These are phyloP conservation scores for Neopelma chrysocephalum DNA, from an alignment of 2,797 vertebrate genomes.

Conservation along the genomic window DNA sequence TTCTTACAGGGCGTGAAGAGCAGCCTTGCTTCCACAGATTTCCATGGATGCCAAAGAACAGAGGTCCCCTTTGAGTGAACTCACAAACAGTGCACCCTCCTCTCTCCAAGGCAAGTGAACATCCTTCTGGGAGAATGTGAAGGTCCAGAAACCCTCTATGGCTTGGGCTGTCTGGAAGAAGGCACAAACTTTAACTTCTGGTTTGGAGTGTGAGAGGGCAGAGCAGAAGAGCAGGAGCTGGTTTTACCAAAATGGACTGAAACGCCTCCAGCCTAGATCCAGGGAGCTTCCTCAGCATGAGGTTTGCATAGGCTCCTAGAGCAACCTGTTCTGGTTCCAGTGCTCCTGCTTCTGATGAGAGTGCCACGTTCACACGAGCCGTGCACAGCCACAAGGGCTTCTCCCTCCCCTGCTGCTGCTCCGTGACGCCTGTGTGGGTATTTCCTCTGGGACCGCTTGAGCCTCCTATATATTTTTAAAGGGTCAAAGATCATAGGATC, in stretches of 20 bases:
- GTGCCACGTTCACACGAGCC: not conserved
- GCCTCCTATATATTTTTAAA: not conserved
- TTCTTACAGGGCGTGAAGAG: not conserved
- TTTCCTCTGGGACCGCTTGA: not conserved
- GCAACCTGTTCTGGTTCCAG: constrained; percentile 17
- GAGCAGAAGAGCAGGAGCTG: not conserved
- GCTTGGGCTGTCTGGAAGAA: not conserved
- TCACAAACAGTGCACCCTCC: not conserved
- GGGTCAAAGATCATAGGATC: constrained; percentile 9
- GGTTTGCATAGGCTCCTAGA: constrained; percentile 43
- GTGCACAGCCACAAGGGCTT: not conserved
- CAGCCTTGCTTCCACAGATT: not conserved
- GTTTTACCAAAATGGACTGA: not conserved
- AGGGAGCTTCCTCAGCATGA: not conserved
- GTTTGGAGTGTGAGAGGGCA: not conserved
- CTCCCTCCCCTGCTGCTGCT: not conserved
- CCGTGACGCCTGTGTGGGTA: not conserved
- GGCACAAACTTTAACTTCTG: not conserved
- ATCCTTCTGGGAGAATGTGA: not conserved
- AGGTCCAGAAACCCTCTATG: not conserved
- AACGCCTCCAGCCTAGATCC: not conserved
- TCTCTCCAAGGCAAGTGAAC: not conserved
- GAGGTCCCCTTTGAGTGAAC: not conserved
- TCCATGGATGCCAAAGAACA: not conserved
- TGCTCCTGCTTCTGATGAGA: not conserved